phyloP scores from a whole-genome alignment of 2,797 vertebrate species.

The Malurus leucopterus region DNA sequence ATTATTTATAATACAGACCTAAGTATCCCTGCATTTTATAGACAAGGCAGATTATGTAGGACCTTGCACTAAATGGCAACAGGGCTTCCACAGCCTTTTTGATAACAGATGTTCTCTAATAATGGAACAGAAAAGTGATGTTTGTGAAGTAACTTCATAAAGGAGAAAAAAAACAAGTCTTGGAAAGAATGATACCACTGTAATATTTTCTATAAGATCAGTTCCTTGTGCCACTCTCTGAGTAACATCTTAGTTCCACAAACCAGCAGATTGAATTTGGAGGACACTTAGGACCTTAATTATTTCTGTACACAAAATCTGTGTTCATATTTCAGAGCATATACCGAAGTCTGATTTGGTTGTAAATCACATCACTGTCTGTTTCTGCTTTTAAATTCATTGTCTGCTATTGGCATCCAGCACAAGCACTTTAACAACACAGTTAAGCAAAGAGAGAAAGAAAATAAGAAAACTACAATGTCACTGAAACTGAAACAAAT shows the following conservation, averaged over 20 bases:
- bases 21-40: constrained; percentile 24
- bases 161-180: not conserved
- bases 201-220: not conserved
- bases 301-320: not conserved
- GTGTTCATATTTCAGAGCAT: not conserved
- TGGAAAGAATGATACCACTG: not conserved
- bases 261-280: not conserved
- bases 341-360: not conserved
- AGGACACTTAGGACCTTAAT: not conserved
- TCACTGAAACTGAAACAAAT: not conserved
- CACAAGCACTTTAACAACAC: not conserved
- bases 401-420: not conserved
- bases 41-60: not conserved
- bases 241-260: not conserved
- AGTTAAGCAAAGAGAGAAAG: not conserved
- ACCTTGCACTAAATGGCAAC: not conserved
- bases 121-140: not conserved
- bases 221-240: not conserved
- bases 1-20: constrained; percentile 68
- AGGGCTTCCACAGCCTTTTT: not conserved
- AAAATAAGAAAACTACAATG: not conserved
- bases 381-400: not conserved
- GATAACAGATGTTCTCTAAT: not conserved
- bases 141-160: constrained; percentile 16
- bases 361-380: not conserved